phyloP scores from a whole-genome alignment of 2,113 vertebrate species.

The Calyptomena viridis region DNA sequence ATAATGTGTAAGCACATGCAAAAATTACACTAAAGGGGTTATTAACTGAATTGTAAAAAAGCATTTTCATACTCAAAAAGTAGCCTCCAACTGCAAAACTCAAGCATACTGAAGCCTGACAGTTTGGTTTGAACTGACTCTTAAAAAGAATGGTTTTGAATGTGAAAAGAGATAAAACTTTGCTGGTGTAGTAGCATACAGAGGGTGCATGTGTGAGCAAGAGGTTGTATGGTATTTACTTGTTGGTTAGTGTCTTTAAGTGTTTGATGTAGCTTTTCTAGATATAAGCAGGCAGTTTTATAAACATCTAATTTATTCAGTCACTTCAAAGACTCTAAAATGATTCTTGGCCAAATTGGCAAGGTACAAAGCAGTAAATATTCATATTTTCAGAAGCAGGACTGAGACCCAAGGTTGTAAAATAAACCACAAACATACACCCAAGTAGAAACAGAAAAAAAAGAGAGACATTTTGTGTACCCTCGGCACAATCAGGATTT shows the following conservation, averaged over 20 bases:
- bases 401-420: neutral
- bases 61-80: neutral
- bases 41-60: neutral
- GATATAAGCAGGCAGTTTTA: neutral
- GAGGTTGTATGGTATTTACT: neutral
- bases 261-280: neutral
- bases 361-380: neutral
- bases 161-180: neutral
- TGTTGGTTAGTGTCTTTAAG: neutral
- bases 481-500: neutral
- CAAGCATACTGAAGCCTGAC: neutral
- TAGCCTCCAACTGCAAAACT: neutral
- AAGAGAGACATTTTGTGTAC: neutral
- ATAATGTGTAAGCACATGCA: neutral
- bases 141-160: neutral
- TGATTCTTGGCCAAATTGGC: neutral
- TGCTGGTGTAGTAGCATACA: accelerated
- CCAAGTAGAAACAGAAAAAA: neutral
- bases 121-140: neutral
- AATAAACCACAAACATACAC: neutral
- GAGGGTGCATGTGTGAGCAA: neutral
- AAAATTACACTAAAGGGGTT: neutral
- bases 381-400: neutral
- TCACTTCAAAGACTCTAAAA: neutral
- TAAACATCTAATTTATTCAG: neutral